A percentile compares a stretch with the other conserved stretches of the same genome.
phyloP scores from a whole-genome alignment of 2,888 invertebrate genomes.

The Pediacus dermestoides region DNA sequence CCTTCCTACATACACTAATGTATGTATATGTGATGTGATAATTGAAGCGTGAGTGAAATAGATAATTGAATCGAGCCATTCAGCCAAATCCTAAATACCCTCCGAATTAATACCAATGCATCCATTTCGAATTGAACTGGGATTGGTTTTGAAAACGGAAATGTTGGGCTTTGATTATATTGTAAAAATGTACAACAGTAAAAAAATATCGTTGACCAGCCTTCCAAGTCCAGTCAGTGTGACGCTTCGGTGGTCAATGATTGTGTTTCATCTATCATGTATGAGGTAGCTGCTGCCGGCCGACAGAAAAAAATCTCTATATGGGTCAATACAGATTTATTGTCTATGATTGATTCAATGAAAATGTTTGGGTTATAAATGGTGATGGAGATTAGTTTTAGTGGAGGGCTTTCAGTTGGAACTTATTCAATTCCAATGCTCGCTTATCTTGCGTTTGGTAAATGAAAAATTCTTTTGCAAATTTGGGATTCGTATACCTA shows the following conservation, averaged over 20 bases:
- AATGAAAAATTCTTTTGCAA: too few relatives aligned
- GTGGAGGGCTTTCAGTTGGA: too few relatives aligned
- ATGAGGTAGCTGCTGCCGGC: conserved; percentile 31
- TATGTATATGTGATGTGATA: too few relatives aligned
- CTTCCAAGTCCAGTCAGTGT: conserved; percentile 40
- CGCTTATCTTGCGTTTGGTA: too few relatives aligned
- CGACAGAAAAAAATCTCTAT: too few relatives aligned
- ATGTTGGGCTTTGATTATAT: conserved; percentile 42
- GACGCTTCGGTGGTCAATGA: conserved; percentile 44
- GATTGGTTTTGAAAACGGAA: conserved; percentile 42
- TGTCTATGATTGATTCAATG: too few relatives aligned
- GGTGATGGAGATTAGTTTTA: too few relatives aligned
- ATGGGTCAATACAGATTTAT: too few relatives aligned
- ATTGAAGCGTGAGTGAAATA: conserved; percentile 21
- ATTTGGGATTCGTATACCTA: too few relatives aligned
- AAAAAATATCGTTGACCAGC: conserved; percentile 38
- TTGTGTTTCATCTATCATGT: conserved; percentile 49
- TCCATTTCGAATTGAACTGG: conserved; percentile 37
- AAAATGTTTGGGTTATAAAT: too few relatives aligned
- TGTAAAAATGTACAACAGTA: conserved; percentile 12
- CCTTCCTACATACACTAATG: too few relatives aligned
- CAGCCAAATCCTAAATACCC: conserved; percentile 35
- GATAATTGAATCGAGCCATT: conserved; percentile 31
- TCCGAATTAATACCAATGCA: conserved; percentile 37
- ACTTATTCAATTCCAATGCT: too few relatives aligned